These are phyloP conservation scores for Panthera leo DNA, from an alignment of 2,113 vertebrate genomes.

Conservation along the genomic window DNA sequence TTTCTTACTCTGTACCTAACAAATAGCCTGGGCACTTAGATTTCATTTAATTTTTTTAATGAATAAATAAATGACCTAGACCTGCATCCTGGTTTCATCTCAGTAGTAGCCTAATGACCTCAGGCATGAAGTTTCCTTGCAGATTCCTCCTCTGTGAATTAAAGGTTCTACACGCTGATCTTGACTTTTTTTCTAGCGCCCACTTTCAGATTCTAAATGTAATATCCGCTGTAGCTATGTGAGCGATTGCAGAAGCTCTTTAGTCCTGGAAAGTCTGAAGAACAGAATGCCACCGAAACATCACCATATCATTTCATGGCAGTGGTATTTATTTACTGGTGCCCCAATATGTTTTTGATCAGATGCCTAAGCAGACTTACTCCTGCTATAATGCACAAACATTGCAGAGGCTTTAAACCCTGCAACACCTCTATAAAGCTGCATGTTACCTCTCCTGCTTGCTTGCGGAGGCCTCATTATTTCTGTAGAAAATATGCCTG, in stretches of 20 bases:
- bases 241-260: background rate
- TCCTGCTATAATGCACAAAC: background rate
- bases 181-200: background rate
- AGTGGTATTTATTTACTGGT: background rate
- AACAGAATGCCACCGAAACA: background rate
- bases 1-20: background rate
- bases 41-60: background rate
- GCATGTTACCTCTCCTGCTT: background rate
- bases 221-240: background rate
- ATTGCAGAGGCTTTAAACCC: background rate
- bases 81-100: background rate
- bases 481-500: background rate
- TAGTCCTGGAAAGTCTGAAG: background rate
- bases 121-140: background rate
- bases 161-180: background rate
- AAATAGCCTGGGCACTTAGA: background rate
- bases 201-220: background rate
- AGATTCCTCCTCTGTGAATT: background rate
- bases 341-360: background rate
- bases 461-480: background rate
- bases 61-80: background rate
- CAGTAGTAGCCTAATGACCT: background rate
- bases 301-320: background rate
- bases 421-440: background rate
- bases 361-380: background rate